These are phyloP conservation scores for Oryzias dopingdopingensis DNA, from an alignment of 2,797 vertebrate genomes.

Conservation along the genomic window DNA sequence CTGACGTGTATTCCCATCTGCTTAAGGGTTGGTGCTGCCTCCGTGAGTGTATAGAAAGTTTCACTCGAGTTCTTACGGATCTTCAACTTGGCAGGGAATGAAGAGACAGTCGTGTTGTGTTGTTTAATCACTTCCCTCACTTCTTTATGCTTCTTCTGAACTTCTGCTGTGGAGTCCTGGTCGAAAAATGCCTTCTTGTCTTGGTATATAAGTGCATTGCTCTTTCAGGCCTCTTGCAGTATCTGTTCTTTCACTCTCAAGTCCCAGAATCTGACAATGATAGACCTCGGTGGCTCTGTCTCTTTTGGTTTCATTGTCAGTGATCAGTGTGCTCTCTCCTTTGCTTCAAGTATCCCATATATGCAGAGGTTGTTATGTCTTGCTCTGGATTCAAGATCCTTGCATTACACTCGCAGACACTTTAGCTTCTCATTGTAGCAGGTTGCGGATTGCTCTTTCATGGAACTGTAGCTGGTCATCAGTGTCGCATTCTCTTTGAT, in stretches of 20 bases:
- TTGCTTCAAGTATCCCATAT: background rate
- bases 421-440: slow-evolving; percentile 2
- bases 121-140: slow-evolving; percentile 7
- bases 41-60: too few species aligned
- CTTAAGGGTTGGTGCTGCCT: too few species aligned
- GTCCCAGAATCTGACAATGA: slow-evolving; percentile 9
- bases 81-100: too few species aligned
- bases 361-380: slow-evolving; percentile 2
- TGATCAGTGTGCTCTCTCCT: background rate
- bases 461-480: background rate
- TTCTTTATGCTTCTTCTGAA: slow-evolving; percentile 11
- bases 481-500: background rate
- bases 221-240: slow-evolving; percentile 10
- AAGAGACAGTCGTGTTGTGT: too few species aligned
- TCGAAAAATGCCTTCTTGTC: slow-evolving; percentile 14
- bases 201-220: background rate
- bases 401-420: background rate
- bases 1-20: too few species aligned
- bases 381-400: slow-evolving; percentile 4
- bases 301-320: slow-evolving; percentile 1
- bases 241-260: slow-evolving; percentile 13
- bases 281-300: background rate
- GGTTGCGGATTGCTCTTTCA: background rate
- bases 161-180: background rate
- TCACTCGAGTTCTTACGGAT: too few species aligned